Evolutionary conservation across 1,140 invertebrate species (phyloP).

Genomic region (Drosophila ogumai): DNA sequence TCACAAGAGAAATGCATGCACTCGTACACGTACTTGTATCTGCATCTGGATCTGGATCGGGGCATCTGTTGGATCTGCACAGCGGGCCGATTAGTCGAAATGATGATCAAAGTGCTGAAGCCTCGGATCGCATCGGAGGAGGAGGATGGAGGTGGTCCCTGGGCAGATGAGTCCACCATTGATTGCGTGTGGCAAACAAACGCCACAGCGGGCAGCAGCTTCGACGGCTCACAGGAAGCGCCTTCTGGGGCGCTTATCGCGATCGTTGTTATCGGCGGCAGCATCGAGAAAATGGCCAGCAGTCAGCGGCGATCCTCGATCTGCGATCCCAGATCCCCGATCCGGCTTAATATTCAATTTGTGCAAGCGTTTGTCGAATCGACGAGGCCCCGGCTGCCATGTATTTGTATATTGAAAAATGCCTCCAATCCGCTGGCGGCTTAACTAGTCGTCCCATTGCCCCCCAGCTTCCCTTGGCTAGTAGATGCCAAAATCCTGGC

Average conservation of each 20-base stretch:
- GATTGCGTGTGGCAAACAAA: conserved; percentile 80
- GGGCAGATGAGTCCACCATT: conserved; percentile 31
- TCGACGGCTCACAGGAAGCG: conserved; percentile 60
- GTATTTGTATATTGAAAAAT: conserved; percentile 79
- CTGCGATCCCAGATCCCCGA: conserved; percentile 20
- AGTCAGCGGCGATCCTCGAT: conserved; percentile 21
- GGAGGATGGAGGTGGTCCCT: not conserved
- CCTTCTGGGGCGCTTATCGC: conserved; percentile 62
- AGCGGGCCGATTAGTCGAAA: conserved; percentile 77
- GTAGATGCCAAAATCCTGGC: conserved; percentile 20
- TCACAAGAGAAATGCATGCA: conserved; percentile 43
- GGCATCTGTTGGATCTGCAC: conserved; percentile 57
- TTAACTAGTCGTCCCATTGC: conserved; percentile 30
- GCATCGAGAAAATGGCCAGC: conserved; percentile 49
- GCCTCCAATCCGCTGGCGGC: conserved; percentile 34
- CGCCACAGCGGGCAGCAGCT: conserved; percentile 53
- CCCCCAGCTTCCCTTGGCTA: not conserved
- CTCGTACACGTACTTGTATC: conserved; percentile 54
- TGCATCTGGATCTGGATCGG: conserved; percentile 50
- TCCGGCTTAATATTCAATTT: conserved; percentile 80
- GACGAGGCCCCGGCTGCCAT: conserved; percentile 29
- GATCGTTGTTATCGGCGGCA: conserved; percentile 64
- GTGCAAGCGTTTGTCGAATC: conserved; percentile 71
- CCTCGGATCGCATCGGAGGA: conserved; percentile 18
- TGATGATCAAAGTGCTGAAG: conserved; percentile 78